phyloP scores from a whole-genome alignment of 2,113 vertebrate genomes.

The Alouatta palliata region DNA sequence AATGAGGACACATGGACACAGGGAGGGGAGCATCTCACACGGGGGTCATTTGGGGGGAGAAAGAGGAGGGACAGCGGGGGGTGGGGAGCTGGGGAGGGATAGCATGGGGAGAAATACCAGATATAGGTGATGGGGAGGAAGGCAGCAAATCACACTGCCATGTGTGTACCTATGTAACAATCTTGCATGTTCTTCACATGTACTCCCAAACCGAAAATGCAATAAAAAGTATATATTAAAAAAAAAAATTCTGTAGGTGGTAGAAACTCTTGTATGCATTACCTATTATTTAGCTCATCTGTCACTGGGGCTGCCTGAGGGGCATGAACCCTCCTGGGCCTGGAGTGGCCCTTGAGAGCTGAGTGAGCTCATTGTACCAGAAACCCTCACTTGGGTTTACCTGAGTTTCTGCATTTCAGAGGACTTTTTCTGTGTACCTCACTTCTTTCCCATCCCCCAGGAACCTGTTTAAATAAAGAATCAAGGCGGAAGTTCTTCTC shows the following conservation, averaged over 20 bases:
- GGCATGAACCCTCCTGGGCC: accelerated
- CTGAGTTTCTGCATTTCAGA: neutral
- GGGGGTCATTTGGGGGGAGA: too few species aligned
- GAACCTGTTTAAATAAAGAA: neutral
- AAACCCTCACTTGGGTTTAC: neutral
- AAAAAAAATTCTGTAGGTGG: neutral
- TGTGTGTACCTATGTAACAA: too few species aligned
- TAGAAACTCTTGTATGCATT: neutral
- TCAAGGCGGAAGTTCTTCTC: neutral
- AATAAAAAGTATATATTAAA: too few species aligned
- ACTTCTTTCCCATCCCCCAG: neutral
- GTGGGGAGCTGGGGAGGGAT: too few species aligned
- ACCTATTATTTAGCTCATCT: neutral
- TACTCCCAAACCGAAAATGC: too few species aligned
- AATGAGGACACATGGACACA: too few species aligned
- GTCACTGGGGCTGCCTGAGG: neutral
- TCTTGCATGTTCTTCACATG: too few species aligned
- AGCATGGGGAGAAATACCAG: too few species aligned
- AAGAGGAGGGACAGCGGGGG: too few species aligned
- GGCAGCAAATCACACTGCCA: too few species aligned
- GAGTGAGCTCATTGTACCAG: neutral
- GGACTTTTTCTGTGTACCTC: neutral
- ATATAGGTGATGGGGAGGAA: too few species aligned
- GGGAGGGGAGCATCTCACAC: too few species aligned
- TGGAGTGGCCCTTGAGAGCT: neutral